These are phyloP conservation scores for Drosophila tanythrix DNA, from an alignment of 2,888 invertebrate genomes.

Conservation along the genomic window DNA sequence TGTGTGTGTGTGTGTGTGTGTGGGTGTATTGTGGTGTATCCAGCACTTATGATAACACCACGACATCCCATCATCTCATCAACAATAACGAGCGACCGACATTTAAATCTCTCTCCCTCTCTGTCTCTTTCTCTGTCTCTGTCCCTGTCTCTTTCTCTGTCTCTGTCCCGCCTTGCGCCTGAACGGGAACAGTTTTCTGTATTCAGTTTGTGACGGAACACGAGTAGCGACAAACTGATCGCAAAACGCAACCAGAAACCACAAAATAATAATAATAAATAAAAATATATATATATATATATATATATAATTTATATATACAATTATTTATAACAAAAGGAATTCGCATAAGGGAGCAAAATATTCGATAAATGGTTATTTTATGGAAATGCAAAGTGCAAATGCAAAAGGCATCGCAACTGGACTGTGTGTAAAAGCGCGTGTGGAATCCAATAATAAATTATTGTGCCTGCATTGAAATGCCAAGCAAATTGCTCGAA, in stretches of 20 bases:
- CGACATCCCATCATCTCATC: conserved; percentile 43
- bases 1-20: conserved; percentile 5
- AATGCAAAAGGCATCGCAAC: conserved; percentile 37
- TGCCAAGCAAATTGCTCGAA: conserved; percentile 42
- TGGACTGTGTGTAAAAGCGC: conserved; percentile 31
- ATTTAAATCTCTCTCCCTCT: conserved; percentile 12
- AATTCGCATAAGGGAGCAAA: conserved; percentile 2
- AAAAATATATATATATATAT: neutral
- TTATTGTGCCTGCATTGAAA: conserved; percentile 44
- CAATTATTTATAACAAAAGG: neutral
- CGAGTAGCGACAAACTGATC: conserved; percentile 55
- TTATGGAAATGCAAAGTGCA: conserved; percentile 66
- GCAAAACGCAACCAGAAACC: conserved; percentile 19
- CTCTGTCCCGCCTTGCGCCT: neutral
- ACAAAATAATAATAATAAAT: neutral
- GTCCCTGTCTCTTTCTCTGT: neutral
- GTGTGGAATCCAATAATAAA: conserved; percentile 37
- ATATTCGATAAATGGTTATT: conserved; percentile 42
- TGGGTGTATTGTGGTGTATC: conserved; percentile 32
- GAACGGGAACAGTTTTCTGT: conserved; percentile 41
- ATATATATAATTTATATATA: neutral
- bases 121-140: neutral
- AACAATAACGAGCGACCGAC: conserved; percentile 35
- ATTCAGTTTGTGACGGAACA: conserved; percentile 57
- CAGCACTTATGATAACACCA: conserved; percentile 51